Percentiles rank a stretch among this genome's conserved stretches.
These are phyloP conservation scores for Trogon melanurus DNA, from an alignment of 2,113 vertebrate genomes.

Conservation along the genomic window DNA sequence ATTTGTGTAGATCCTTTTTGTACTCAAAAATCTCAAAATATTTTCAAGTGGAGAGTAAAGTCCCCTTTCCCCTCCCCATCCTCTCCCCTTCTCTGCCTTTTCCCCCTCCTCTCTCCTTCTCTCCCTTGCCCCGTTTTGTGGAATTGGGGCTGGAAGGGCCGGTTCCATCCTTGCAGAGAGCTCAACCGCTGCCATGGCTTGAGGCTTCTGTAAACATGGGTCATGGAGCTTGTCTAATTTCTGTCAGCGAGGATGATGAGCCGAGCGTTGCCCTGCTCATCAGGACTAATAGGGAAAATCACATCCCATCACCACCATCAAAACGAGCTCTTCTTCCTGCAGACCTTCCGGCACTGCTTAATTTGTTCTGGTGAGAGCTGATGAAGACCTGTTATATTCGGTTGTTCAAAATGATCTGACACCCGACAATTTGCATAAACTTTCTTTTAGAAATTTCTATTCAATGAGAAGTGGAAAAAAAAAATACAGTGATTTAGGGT, in stretches of 20 bases:
- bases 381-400: background rate
- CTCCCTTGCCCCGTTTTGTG: rapidly evolving
- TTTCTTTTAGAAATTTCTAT: background rate
- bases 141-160: background rate
- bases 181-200: background rate
- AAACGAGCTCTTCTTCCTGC: background rate
- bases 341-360: background rate
- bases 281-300: background rate
- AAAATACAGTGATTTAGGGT: background rate
- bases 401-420: background rate
- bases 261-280: background rate
- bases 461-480: background rate
- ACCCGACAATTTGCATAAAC: background rate
- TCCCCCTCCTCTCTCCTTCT: no score
- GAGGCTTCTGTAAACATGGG: background rate
- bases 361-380: background rate
- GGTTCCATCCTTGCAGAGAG: rapidly evolving
- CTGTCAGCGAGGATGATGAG: background rate
- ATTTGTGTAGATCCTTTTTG: rapidly evolving
- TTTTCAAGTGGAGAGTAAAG: background rate
- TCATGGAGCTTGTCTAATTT: background rate
- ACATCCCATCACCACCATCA: background rate
- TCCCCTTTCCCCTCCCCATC: no score
- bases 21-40: rapidly evolving
- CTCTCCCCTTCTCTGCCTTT: background rate